Evolutionary conservation across 2,113 vertebrate genomes (phyloP), one percentile per base, ranked within the genome.

Genomic region (Mesoclemmys tuberculata): DNA sequence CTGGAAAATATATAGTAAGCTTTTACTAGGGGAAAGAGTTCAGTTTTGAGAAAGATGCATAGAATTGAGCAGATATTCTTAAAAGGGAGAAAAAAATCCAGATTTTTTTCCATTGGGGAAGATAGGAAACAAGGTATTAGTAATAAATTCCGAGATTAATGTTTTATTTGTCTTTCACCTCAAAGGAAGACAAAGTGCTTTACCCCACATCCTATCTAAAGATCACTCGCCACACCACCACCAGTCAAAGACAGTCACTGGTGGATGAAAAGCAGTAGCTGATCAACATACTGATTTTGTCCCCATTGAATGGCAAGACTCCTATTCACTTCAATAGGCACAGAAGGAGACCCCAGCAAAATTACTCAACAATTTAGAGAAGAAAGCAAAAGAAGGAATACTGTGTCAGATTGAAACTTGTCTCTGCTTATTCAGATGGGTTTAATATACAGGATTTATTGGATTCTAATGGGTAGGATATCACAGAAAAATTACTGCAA

Each of bases 1-100:
- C 78, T 29, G 48, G 78, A 82, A 96, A 94, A 90, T 46, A 89
- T 94, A 94, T 83, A 90, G 82, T 88, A 8, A 61, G 74, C 26
- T 44, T 5, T 75, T 75, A 44, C 21, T 46, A 24, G 12, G 27
- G 38, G 24, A 75, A 21, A 41, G 38, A 75, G 21, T 10, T 3
- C 26, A 75, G 24, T 26, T 38, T 41, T 75, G 71, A 75, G 41
- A 75, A 75, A 41, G 10, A 44, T 26, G 11, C 38, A 41, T 24
- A 26, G 71, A 44, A 8, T 38, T 74, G 19, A 35, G 19, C 16
- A 61, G 14, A 11, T 61, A 27, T 58, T 61, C 58, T 61, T 61
- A 61, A 29, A 58, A 31, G 8, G 5, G 29, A 6, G 35, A 9
- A 5, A 14, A 5, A n/a, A 68, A 68, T 68, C 31, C 35, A n/a